phyloP scores from a whole-genome alignment of 2,113 vertebrate species.

The Cephalopterus ornatus region DNA sequence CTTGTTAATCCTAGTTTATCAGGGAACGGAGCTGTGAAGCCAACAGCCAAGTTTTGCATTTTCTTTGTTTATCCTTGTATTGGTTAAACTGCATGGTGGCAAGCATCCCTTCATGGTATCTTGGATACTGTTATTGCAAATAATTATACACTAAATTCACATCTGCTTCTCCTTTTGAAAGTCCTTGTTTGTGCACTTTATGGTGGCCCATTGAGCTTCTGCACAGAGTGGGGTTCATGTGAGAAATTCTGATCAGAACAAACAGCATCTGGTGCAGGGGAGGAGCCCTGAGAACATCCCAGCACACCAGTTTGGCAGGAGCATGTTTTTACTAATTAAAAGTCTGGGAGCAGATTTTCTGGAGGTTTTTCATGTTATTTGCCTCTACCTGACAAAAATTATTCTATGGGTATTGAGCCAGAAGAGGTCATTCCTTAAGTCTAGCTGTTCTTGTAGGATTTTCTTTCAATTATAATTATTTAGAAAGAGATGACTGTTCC shows the following conservation, averaged over 20 bases:
- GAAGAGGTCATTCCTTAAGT: not conserved
- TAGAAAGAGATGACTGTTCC: not conserved
- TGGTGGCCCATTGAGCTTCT: not conserved
- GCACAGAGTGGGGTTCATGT: not conserved
- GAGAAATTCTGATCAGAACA: not conserved
- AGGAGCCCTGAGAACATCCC: not conserved
- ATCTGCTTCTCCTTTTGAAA: slow-evolving; percentile 7
- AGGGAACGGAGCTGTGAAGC: not conserved
- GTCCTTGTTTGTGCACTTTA: not conserved
- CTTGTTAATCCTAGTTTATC: not conserved
- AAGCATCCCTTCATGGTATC: not conserved
- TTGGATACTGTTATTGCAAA: not conserved
- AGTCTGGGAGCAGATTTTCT: not conserved
- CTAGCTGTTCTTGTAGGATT: not conserved
- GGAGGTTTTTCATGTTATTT: not conserved
- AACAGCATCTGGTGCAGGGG: not conserved
- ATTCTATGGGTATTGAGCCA: not conserved
- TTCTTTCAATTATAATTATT: not conserved
- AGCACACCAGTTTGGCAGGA: not conserved
- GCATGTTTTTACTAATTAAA: not conserved
- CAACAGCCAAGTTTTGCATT: not conserved
- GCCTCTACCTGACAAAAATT: not conserved
- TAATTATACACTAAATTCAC: not conserved
- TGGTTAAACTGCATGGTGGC: not conserved
- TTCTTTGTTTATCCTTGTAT: not conserved